Base-by-base conservation (phyloP, 2,888 invertebrate genomes). In the Isoperla grammatica region DNA sequence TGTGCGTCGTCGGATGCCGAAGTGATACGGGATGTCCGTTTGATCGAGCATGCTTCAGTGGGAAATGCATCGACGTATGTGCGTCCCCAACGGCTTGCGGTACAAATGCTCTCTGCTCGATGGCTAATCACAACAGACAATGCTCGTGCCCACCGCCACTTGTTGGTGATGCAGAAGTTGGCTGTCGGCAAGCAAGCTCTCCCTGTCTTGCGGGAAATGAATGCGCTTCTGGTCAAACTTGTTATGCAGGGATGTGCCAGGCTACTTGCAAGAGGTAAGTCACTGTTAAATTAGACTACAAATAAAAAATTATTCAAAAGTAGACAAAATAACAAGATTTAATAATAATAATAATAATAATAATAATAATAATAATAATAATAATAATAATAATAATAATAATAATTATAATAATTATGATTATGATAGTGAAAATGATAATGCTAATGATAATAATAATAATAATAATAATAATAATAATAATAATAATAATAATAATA, bases 1-100 rank as follows among this genome's bases (percentile, higher is more conserved):
- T 86, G 60, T 95, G 95, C 71, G 75, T 82, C 9, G 79, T 82
- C 42, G 95, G 95, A 46, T 95, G 95, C 71, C 83, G 92, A 69
- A 84, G 87, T 8, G 83, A 92, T 72, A 79, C 82, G 2, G 87
- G 89, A 53, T 95, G 95, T 70, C 81, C 86, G 1, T 76, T 78
- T 56, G 80, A 84, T 66, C 79, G 84, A 64, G 79, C 86, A n/a
- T 95, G 95, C 69, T 73, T 86, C 62, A 82, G 85, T 66, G 90
- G 88, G 65, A 86, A 89, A 71, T 95, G 95, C 72, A 73, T 80
- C 73, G 78, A 93, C 76, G 82, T 88, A 12, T 95, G 94, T 70
- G 76, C 77, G 0, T 81, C 86, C 58, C 85, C 88, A 13, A 86
- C 87, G 5, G 84, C 88, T 20, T 93, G 93, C 70, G 93, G 93